Evolutionary conservation across 2,113 vertebrate species (phyloP).

Genomic region (Cinclus mexicanus): DNA sequence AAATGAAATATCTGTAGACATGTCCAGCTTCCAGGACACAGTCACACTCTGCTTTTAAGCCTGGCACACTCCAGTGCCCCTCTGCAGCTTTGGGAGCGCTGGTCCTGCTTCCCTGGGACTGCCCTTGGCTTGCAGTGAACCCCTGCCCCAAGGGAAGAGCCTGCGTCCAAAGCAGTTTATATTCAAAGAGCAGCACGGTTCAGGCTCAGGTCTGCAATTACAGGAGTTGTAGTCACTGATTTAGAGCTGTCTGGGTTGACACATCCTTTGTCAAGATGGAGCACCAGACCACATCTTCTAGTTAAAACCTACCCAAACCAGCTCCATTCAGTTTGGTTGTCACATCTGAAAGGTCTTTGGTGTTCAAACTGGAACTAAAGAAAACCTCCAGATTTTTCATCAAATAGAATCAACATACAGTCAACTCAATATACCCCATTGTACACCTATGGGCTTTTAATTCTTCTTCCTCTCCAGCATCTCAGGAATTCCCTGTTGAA

Average conservation of each 20-base stretch:
- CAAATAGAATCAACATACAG: neutral
- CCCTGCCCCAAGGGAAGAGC: neutral
- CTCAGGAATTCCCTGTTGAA: constrained; percentile 31
- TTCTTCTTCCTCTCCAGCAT: neutral
- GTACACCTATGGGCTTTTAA: constrained; percentile 23
- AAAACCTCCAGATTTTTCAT: neutral
- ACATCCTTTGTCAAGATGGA: neutral
- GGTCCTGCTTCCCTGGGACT: neutral
- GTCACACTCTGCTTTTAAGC: neutral
- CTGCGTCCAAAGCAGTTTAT: neutral
- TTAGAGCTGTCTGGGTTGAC: neutral
- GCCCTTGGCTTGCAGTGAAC: neutral
- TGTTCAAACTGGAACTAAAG: neutral
- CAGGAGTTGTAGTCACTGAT: neutral
- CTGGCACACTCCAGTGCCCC: neutral
- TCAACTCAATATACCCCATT: neutral
- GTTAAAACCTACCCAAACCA: neutral
- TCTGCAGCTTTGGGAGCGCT: neutral
- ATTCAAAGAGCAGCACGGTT: neutral
- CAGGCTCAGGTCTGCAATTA: neutral
- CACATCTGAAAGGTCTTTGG: neutral
- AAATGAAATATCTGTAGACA: neutral
- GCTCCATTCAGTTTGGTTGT: neutral
- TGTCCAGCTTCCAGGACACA: neutral
- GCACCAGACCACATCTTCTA: neutral